Base-by-base conservation (phyloP, 2,888 invertebrate genomes). In the Drosophila phalerata region DNA sequence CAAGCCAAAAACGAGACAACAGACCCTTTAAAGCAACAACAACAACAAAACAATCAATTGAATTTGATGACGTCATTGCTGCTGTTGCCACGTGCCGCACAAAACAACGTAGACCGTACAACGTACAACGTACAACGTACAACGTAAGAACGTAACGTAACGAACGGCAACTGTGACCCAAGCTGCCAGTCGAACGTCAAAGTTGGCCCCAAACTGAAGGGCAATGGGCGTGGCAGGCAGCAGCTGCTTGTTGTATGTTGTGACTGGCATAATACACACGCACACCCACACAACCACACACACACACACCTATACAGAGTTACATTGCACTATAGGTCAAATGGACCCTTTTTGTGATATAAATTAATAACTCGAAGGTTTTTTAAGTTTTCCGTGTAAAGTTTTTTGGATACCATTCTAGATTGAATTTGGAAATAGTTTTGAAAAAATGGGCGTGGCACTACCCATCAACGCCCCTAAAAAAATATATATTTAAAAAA, bases 171-270 rank as follows among this genome's bases (percentile, higher is more conserved):
- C 47, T 55, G 66, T 17, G 63, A 30, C 25, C 22, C 40, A 25
- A 61, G 61, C 67, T 63, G 58, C 53, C 58, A 73, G 63, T 32
- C 63, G 38, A 68, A 73, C 66, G 72, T 66, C 77, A 77, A 67
- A 56, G 22, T 58, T 57, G 55, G 49, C 49, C 75, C 42, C 60
- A 19, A 55, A 47, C 6, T 30, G 57, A 73, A 77, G 65, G 52
- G 56, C 69, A 66, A 30, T 53, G 58, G 64, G 81, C 66, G 64
- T 77, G 80, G 48, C 77, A 38, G 38, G 37, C 28, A 66, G 52
- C 68, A 62, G 63, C 60, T 45, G 72, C 37, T 40, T 32, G 28
- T 15, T 37, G 53, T 48, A 43, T 56, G 53, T 62, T 70, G 17
- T 53, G 72, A 71, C 56, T 60, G 56, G 42, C 52, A 65, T 30